Conservation (phyloP, 2,888 invertebrate genomes). For the Synanthedon formicaeformis region DNA sequence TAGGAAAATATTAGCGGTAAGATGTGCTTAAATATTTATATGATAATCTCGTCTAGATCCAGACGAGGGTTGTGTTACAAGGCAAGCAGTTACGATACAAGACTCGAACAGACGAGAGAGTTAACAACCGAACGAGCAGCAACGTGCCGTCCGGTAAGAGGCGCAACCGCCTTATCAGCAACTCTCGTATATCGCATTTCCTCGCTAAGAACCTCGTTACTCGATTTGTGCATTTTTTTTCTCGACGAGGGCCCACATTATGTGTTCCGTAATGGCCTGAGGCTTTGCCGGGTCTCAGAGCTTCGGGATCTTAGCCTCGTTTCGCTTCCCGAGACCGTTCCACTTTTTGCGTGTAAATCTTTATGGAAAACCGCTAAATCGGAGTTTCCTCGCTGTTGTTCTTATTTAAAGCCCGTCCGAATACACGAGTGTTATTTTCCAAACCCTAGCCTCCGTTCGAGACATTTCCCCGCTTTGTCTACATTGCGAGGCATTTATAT, state of each 20-base stretch:
- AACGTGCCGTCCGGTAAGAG: too few relatives aligned
- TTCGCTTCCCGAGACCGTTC: background rate
- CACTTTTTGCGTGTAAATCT: background rate
- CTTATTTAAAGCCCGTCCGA: background rate
- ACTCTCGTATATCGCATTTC: background rate
- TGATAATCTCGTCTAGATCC: background rate
- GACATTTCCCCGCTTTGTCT: too few relatives aligned
- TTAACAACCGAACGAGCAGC: too few relatives aligned
- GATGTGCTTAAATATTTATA: background rate
- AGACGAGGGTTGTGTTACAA: background rate
- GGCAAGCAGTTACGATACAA: too few relatives aligned
- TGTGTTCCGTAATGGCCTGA: background rate
- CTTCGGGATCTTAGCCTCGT: background rate
- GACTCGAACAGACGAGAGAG: too few relatives aligned
- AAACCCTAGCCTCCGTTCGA: too few relatives aligned
- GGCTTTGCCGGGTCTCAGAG: background rate
- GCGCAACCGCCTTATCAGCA: background rate
- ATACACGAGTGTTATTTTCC: background rate
- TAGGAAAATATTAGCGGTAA: background rate
- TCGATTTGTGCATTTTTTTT: background rate
- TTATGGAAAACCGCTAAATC: background rate
- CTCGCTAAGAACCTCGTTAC: background rate
- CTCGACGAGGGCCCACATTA: background rate
- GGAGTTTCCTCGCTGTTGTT: background rate
- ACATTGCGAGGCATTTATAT: too few relatives aligned